Percentiles rank a stretch among this genome's conserved stretches.
phyloP scores from a whole-genome alignment of 92 coral and sea anemone species.

The Palythoa grandis region DNA sequence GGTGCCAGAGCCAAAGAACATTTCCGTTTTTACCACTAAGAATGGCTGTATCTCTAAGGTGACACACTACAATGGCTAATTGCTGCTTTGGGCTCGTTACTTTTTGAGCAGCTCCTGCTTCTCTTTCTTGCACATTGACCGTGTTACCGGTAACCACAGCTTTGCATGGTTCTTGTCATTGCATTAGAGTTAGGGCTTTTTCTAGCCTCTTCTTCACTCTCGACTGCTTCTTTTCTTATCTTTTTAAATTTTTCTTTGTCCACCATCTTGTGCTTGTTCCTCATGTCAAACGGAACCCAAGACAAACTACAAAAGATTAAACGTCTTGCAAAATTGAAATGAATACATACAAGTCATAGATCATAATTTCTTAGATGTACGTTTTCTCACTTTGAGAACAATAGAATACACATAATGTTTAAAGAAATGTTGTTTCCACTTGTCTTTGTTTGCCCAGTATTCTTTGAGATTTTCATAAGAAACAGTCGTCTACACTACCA shows the following conservation, averaged over 20 bases:
- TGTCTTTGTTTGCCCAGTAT: background rate
- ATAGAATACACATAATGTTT: background rate
- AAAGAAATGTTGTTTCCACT: background rate
- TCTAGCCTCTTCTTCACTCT: background rate
- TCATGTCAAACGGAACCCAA: background rate
- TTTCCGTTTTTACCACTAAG: background rate
- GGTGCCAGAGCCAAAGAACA: background rate
- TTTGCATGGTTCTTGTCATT: no score
- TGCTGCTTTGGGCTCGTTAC: background rate
- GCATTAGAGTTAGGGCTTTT: background rate
- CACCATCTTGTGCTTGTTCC: background rate
- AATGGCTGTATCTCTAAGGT: background rate
- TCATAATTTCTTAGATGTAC: no score
- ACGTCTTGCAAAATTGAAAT: background rate
- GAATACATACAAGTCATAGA: no score
- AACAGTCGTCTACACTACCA: no score
- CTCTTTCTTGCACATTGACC: no score
- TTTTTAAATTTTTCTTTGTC: background rate
- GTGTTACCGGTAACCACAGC: no score
- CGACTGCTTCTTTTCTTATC: background rate
- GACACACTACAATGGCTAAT: background rate
- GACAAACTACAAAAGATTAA: background rate
- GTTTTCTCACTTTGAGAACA: no score
- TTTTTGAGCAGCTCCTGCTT: background rate
- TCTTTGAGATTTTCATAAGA: background rate